Evolutionary conservation across 2,888 invertebrate genomes (phyloP), one percentile per base, ranked within the genome.

Genomic region (Dynastes maya): DNA sequence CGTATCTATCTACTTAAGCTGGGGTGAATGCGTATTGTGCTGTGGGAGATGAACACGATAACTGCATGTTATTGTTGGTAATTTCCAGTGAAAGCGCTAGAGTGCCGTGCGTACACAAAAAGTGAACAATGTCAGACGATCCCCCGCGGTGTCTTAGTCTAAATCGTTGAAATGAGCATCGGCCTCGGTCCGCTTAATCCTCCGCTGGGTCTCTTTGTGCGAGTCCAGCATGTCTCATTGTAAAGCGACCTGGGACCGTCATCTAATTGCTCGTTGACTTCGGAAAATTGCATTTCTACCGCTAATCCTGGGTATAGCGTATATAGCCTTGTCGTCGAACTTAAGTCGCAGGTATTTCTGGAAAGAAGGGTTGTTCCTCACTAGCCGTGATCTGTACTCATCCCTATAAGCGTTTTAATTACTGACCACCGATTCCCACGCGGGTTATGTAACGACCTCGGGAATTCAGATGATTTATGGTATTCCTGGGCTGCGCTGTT

Each of bases 1-100:
- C 68, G 77, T 77, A 63, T 71, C 77, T 55, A 72, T 61, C 72
- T 72, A 64, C 45, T 70, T 77, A 71, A 67, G 53, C 51, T 70
- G 64, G 77, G 77, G 77, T 71, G 67, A 67, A 61, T 58, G 77
- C 51, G 77, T 64, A 77, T 77, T 77, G 71, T 77, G 71, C 71
- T 61, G 77, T 71, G 70, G 77, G 71, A 77, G 77, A 77, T 77
- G 77, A 77, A 77, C 77, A 77, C 77, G 77, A 77, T 77, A 77
- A 77, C 77, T 77, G 77, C 77, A 77, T 77, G 77, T 77, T 82
- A 82, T 82, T 82, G 83, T 83, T 80, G 80, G 82, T 82, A 82
- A 82, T 82, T 82, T 82, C 82, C 81, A 78, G 80, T 83, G 81
- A 72, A 72, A 72, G 72, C 72, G 72, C 72, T 45, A 22, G 55